Percentiles rank a stretch among this genome's conserved stretches.
These are phyloP conservation scores for Ditylenchus dipsaci DNA, from an alignment of 1,140 invertebrate species.

Conservation along the genomic window DNA sequence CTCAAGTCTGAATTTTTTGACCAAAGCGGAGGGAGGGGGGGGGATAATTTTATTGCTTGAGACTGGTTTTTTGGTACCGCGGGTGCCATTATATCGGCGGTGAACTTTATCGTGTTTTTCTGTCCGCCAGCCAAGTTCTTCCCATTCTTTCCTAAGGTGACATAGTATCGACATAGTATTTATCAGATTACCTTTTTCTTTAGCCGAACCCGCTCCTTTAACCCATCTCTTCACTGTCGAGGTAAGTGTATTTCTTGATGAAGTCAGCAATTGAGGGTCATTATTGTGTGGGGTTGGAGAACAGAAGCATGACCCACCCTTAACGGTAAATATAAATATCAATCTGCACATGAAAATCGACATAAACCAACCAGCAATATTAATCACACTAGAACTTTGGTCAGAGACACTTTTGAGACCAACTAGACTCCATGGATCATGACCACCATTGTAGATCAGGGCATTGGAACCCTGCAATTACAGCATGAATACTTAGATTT, in stretches of 20 bases:
- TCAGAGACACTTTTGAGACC: not conserved
- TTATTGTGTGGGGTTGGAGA: not conserved
- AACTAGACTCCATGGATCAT: not conserved
- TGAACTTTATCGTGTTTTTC: too few species aligned
- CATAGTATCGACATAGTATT: too few species aligned
- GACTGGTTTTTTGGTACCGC: too few species aligned
- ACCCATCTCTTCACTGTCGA: not conserved
- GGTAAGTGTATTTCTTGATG: not conserved
- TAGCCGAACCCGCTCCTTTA: not conserved
- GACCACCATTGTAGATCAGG: not conserved
- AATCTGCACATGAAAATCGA: not conserved
- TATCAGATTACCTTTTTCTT: too few species aligned
- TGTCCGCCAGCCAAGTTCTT: too few species aligned
- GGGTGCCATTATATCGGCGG: too few species aligned
- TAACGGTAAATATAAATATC: not conserved
- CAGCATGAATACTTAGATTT: too few species aligned
- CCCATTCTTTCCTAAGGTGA: too few species aligned
- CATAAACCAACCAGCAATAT: not conserved
- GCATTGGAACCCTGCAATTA: not conserved
- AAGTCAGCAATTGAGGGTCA: not conserved
- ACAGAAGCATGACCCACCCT: not conserved
- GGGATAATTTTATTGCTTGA: too few species aligned
- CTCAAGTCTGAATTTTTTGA: too few species aligned
- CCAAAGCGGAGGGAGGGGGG: too few species aligned
- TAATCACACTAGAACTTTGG: not conserved